These are phyloP conservation scores for Ciona savignyi DNA, from an alignment of 23 tunicate species.

Conservation along the genomic window DNA sequence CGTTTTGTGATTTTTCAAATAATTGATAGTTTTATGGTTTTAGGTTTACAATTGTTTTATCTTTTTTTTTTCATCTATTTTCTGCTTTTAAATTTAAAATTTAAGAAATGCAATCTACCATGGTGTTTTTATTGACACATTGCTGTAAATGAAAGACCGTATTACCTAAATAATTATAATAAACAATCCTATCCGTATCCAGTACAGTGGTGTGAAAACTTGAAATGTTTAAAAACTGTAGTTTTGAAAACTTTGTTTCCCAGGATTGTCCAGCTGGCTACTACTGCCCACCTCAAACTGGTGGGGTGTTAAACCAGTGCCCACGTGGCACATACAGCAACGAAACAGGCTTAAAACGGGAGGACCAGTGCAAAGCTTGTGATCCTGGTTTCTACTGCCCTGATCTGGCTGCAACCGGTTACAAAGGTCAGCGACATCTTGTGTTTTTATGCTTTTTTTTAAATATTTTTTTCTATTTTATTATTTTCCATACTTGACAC, in stretches of 20 bases:
- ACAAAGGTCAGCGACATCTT: slow-evolving; percentile 13
- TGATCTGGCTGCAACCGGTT: slow-evolving; percentile 37
- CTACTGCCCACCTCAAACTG: slow-evolving; percentile 67
- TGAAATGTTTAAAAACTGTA: not conserved
- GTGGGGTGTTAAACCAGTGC: slow-evolving; percentile 24
- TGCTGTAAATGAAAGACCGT: too few relatives aligned
- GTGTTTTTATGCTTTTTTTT: not conserved
- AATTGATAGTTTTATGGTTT: too few relatives aligned
- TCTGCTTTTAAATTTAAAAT: too few relatives aligned
- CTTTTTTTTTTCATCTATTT: too few relatives aligned
- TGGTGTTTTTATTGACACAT: too few relatives aligned
- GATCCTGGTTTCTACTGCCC: slow-evolving; percentile 86
- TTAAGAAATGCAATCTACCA: too few relatives aligned
- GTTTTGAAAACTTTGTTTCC: not conserved
- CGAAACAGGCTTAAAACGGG: slow-evolving; percentile 20
- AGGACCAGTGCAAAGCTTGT: slow-evolving; percentile 69
- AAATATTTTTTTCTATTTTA: not conserved
- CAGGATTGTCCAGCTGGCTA: slow-evolving; percentile 85
- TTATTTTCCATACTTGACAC: not conserved
- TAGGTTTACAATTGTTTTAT: too few relatives aligned
- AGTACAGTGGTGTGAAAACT: too few relatives aligned
- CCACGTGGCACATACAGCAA: slow-evolving; percentile 81
- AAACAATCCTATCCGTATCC: too few relatives aligned
- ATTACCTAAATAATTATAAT: too few relatives aligned
- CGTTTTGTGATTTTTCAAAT: too few relatives aligned